A percentile compares a stretch with the other conserved stretches of the same genome.
Evolutionary conservation across 2,113 vertebrate species (phyloP).

Genomic region (Solea solea): DNA sequence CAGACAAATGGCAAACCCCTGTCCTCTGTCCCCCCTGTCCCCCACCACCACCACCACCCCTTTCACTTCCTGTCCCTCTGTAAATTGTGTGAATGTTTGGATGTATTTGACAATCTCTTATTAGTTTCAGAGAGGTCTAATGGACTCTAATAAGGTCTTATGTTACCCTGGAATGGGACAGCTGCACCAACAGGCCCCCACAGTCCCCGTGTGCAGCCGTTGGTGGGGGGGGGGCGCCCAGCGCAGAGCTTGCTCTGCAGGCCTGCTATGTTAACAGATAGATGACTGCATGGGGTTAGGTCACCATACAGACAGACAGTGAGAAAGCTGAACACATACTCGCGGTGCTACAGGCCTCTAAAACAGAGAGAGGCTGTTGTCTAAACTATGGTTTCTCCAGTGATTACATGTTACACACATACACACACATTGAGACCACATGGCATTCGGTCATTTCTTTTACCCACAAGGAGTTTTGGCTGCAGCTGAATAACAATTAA

Average conservation of each 20-base stretch:
- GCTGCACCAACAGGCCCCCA: conserved; percentile 83
- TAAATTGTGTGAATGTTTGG: conserved; percentile 84
- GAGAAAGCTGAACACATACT: conserved; percentile 55
- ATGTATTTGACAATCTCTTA: conserved; percentile 88
- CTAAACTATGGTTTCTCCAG: background rate
- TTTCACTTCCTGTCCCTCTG: conserved; percentile 65
- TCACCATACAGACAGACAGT: conserved; percentile 35
- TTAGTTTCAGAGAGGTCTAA: conserved; percentile 89
- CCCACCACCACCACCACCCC: conserved; percentile 10
- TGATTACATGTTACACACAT: conserved; percentile 21
- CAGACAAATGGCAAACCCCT: conserved; percentile 38
- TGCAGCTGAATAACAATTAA: conserved; percentile 4
- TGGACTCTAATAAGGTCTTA: conserved; percentile 89
- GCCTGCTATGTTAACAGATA: conserved; percentile 82
- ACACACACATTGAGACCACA: background rate
- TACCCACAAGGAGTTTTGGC: background rate
- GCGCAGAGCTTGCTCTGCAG: conserved; percentile 64
- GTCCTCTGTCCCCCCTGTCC: conserved; percentile 2
- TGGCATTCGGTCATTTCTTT: background rate
- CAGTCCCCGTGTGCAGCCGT: conserved; percentile 61
- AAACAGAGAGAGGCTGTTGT: conserved; percentile 44
- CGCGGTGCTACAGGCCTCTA: conserved; percentile 32
- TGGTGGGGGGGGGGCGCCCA: conserved; percentile 53
- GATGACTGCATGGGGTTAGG: conserved; percentile 73
- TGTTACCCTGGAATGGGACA: conserved; percentile 86